Evolutionary conservation across 2,113 vertebrate species (phyloP).

Genomic region (Lutjanus erythropterus): DNA sequence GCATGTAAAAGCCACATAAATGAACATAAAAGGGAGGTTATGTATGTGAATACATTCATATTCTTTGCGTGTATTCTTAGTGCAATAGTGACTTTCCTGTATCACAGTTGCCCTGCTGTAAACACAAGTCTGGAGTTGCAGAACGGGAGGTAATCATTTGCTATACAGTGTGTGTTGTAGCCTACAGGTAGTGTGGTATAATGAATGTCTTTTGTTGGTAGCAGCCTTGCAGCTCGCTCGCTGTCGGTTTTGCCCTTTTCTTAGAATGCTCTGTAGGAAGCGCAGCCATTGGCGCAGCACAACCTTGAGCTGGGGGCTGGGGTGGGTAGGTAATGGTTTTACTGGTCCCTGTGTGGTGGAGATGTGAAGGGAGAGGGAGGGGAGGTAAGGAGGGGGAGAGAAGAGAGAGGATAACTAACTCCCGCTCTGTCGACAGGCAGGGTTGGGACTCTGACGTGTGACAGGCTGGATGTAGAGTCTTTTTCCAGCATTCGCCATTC

Average conservation of each 20-base stretch:
- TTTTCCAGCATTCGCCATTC: slow-evolving; percentile 68
- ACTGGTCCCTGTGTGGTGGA: slow-evolving; percentile 69
- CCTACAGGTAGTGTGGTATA: slow-evolving; percentile 53
- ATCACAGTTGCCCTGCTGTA: slow-evolving; percentile 3
- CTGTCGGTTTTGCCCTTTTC: slow-evolving; percentile 59
- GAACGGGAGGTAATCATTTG: slow-evolving; percentile 18
- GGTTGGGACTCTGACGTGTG: slow-evolving; percentile 70
- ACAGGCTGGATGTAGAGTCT: slow-evolving; percentile 71
- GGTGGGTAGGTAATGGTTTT: slow-evolving; percentile 71
- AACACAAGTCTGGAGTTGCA: slow-evolving; percentile 3
- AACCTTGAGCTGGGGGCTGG: slow-evolving; percentile 68
- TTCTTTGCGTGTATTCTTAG: neutral
- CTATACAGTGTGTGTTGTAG: slow-evolving; percentile 27
- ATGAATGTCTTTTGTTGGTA: slow-evolving; percentile 44
- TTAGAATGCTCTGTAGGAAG: slow-evolving; percentile 45
- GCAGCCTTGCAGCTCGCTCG: slow-evolving; percentile 48
- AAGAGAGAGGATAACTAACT: slow-evolving; percentile 37
- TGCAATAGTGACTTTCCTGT: neutral
- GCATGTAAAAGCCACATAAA: neutral
- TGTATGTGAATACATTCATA: neutral
- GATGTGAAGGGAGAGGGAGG: slow-evolving; percentile 44
- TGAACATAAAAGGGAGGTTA: neutral
- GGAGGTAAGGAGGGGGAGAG: slow-evolving; percentile 27
- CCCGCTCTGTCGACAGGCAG: slow-evolving; percentile 76
- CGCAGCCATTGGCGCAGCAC: slow-evolving; percentile 61